phyloP scores from a whole-genome alignment of 2,797 vertebrate genomes.

The Acestrorhynchus altus region DNA sequence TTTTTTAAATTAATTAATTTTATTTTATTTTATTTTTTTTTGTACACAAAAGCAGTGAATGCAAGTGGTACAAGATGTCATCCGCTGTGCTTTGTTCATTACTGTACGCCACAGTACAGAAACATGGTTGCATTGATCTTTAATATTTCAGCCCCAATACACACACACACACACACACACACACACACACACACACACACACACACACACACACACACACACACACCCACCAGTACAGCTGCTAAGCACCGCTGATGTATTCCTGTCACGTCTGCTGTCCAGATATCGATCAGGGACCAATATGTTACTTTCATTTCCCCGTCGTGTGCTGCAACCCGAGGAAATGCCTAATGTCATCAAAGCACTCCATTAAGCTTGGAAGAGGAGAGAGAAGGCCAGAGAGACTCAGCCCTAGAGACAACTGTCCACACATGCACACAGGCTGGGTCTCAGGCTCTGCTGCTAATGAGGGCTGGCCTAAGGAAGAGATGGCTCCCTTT shows the following conservation, averaged over 20 bases:
- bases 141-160: conserved; percentile 14
- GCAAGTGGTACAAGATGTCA: neutral
- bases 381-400: conserved; percentile 18
- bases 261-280: conserved; percentile 38
- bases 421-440: conserved; percentile 1
- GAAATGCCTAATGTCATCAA: conserved; percentile 55
- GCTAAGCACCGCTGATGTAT: conserved; percentile 34
- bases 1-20: too few relatives aligned
- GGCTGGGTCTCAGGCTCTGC: neutral
- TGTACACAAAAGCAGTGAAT: neutral
- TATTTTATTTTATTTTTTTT: too few relatives aligned
- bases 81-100: neutral
- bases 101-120: neutral
- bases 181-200: conserved; percentile 10
- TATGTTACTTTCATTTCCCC: conserved; percentile 56
- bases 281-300: conserved; percentile 53
- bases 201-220: conserved; percentile 19
- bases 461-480: conserved; percentile 11
- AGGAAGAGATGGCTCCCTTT: conserved; percentile 1
- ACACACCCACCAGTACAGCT: conserved; percentile 16
- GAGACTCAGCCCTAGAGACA: conserved; percentile 25
- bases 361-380: conserved; percentile 49
- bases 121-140: conserved; percentile 15
- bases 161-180: conserved; percentile 15
- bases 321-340: conserved; percentile 25